Conservation (phyloP, 2,113 vertebrate genomes). For the Clinocottus analis region DNA sequence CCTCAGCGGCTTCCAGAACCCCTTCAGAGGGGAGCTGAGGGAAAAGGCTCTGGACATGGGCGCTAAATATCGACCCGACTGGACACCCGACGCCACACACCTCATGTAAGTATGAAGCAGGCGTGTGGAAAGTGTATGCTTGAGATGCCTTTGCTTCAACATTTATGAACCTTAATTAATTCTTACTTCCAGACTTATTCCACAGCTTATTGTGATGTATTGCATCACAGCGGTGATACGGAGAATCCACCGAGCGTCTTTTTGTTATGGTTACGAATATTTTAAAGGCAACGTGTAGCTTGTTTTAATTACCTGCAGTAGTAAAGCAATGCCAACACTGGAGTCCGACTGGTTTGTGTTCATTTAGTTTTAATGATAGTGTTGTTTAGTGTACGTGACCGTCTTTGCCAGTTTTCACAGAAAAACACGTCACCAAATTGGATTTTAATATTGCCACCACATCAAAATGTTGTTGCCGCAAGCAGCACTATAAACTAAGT, state of each 20-base stretch:
- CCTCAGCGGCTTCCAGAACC: slow-evolving; percentile 94
- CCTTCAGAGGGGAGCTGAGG: slow-evolving; percentile 89
- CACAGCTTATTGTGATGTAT: background rate
- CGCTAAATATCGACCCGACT: slow-evolving; percentile 89
- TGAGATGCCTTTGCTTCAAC: background rate
- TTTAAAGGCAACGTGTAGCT: background rate
- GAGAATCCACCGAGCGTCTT: background rate
- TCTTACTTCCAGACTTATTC: background rate
- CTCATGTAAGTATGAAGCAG: slow-evolving; percentile 85
- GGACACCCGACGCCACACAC: slow-evolving; percentile 89
- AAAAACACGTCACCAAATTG: background rate
- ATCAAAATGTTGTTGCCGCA: background rate
- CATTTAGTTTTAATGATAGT: background rate
- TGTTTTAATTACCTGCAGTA: background rate
- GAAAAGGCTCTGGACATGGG: slow-evolving; percentile 93
- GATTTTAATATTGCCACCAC: background rate
- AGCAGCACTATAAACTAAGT: background rate
- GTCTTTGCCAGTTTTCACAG: background rate
- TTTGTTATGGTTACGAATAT: background rate
- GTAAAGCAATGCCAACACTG: no score
- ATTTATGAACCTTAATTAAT: background rate
- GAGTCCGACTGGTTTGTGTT: background rate
- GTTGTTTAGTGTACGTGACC: background rate
- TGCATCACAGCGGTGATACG: background rate
- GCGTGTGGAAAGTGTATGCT: background rate